Evolutionary conservation across 2,888 invertebrate species (phyloP).

Genomic region (Chirona hameri): DNA sequence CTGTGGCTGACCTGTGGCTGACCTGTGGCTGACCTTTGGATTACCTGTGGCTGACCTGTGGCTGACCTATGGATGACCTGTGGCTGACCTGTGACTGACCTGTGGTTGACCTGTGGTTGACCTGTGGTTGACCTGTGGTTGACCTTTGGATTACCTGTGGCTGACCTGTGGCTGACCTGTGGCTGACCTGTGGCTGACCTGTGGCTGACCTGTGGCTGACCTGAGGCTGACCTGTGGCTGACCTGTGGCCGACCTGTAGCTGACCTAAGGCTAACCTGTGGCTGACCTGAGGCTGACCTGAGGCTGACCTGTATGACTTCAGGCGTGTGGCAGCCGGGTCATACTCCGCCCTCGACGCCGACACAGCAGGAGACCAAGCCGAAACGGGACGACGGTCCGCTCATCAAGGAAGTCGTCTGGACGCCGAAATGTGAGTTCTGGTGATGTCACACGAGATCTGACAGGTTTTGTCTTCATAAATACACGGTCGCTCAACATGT

Average conservation of each 20-base stretch:
- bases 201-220: background rate
- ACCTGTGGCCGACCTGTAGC: too few species aligned
- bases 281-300: background rate
- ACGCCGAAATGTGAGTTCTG: background rate
- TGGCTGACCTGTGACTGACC: too few species aligned
- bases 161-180: background rate
- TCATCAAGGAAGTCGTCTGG: background rate
- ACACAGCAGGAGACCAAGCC: background rate
- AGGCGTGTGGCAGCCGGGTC: conserved; percentile 8
- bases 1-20: too few species aligned
- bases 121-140: too few species aligned
- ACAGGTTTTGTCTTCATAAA: too few species aligned
- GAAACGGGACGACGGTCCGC: background rate
- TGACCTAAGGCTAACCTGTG: too few species aligned
- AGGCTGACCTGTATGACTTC: background rate
- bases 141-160: too few species aligned
- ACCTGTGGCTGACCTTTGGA: too few species aligned
- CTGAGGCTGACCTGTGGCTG: background rate
- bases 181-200: background rate
- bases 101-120: too few species aligned
- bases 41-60: too few species aligned
- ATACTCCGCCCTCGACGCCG: background rate
- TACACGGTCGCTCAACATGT: too few species aligned
- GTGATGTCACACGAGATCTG: background rate
- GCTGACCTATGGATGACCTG: too few species aligned